Base-by-base conservation (phyloP, 2,888 invertebrate species). In the Drosophila recens region DNA sequence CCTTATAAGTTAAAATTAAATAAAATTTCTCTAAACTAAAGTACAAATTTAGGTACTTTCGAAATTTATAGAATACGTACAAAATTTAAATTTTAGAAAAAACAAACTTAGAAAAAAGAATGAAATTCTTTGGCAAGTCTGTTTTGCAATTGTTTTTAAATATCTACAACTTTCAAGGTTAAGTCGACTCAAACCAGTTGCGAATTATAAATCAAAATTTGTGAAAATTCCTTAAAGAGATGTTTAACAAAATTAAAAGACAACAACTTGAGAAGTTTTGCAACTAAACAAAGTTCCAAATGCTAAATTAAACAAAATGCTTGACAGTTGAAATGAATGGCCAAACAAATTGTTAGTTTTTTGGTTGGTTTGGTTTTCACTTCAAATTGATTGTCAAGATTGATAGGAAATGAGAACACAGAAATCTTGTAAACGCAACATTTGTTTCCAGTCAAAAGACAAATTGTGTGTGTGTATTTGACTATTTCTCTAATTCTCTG, bases 341-440 rank as follows among this genome's bases (percentile, higher is more conserved):
- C 2, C 27, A 38, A 15, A 33, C 9, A 49, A 10, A 17, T 34
- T 49, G 33, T 34, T 46, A n/a, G 46, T 30, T 46, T 46, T 0
- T 4, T 30, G 27, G 0, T 30, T 30, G 6, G 6, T 30, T 8
- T 5, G 38, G 38, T 38, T 38, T n/a, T n/a, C 0, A 17, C 6
- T 34, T 33, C 1, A 34, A 51, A 51, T 51, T 36, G 51, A 36
- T 51, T 51, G 34, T 51, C 8, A 36, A 51, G 51, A 51, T 36
- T 36, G 13, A 20, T 20, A 34, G 13, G 36, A 34, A 34, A 51
- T 49, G 33, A 17, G 10, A 17, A 33, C 3, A 49, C 3, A 49
- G 20, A 6, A 30, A 8, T 10, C 10, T 30, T 49, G 34, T 13
- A 49, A 17, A 20, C 3, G 36, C 10, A 48, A 33, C 15, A 13